Evolutionary conservation across 2,797 vertebrate genomes (phyloP).

Genomic region (Etheostoma perlongum): DNA sequence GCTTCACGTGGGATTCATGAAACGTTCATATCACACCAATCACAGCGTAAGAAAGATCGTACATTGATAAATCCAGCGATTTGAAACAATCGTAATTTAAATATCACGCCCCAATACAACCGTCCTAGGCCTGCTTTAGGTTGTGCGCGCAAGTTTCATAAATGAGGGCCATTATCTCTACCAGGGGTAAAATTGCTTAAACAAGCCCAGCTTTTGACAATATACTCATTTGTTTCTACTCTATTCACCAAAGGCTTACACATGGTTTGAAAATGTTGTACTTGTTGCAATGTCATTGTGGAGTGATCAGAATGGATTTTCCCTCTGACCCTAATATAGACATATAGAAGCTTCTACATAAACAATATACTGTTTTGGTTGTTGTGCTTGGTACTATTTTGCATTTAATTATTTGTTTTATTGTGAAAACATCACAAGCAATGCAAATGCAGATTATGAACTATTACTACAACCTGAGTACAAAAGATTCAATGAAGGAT

Average conservation of each 20-base stretch:
- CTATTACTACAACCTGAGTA: constrained; percentile 53
- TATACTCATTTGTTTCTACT: constrained; percentile 15
- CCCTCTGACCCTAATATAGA: constrained; percentile 18
- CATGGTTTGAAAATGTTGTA: constrained; percentile 31
- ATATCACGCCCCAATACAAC: no score
- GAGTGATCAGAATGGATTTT: constrained; percentile 22
- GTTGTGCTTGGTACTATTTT: constrained; percentile 9
- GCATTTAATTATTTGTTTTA: constrained; percentile 23
- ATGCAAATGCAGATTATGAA: constrained; percentile 53
- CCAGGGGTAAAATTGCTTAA: constrained; percentile 22
- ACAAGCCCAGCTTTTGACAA: constrained; percentile 25
- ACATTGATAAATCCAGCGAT: no score
- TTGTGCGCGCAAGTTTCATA: no score
- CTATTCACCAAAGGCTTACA: constrained; percentile 30
- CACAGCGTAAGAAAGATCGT: no score
- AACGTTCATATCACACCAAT: no score
- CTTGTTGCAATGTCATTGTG: constrained; percentile 8
- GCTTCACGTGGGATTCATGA: no score
- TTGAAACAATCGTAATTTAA: no score
- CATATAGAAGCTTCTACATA: not conserved
- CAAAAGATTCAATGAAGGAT: constrained; percentile 58
- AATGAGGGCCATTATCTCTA: not conserved
- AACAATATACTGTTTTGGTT: constrained; percentile 10
- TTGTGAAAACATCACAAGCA: constrained; percentile 46
- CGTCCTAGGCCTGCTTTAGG: no score